These are phyloP conservation scores for Phylloscopus trochiloides DNA, from an alignment of 2,113 vertebrate genomes.

Conservation along the genomic window DNA sequence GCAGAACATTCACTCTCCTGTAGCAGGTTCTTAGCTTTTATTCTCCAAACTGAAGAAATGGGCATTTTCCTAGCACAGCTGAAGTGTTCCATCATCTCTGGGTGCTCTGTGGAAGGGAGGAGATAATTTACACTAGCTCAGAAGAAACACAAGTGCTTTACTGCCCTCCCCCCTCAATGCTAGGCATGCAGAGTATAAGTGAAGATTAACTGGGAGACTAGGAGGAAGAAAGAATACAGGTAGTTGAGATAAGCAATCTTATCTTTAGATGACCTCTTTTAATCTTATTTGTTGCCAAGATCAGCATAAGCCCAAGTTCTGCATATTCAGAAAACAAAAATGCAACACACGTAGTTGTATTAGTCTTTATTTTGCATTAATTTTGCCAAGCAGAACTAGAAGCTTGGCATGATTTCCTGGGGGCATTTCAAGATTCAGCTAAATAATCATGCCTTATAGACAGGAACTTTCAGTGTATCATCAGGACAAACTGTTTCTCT, in stretches of 20 bases:
- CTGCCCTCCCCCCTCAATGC: accelerated
- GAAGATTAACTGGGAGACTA: conserved; percentile 18
- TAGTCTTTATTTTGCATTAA: neutral
- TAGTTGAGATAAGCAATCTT: conserved; percentile 26
- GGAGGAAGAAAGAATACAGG: neutral
- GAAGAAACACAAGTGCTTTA: neutral
- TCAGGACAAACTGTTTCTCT: neutral
- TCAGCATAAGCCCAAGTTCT: neutral
- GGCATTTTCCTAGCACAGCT: neutral
- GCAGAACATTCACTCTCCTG: neutral
- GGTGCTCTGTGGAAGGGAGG: neutral
- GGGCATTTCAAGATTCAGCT: neutral
- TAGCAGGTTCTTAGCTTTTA: neutral
- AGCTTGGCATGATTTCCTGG: neutral
- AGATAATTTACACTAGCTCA: neutral
- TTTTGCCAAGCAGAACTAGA: neutral
- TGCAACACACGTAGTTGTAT: neutral
- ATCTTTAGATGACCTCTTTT: conserved; percentile 28
- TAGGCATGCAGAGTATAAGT: neutral
- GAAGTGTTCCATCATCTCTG: neutral
- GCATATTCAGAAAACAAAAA: neutral
- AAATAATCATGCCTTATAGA: neutral
- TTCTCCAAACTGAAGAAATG: accelerated
- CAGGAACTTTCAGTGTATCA: neutral
- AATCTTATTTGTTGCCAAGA: conserved; percentile 34